Percentiles rank a stretch among this genome's conserved stretches.
These are phyloP conservation scores for Metallyticus violacea DNA, from an alignment of 2,888 invertebrate genomes.

Conservation along the genomic window DNA sequence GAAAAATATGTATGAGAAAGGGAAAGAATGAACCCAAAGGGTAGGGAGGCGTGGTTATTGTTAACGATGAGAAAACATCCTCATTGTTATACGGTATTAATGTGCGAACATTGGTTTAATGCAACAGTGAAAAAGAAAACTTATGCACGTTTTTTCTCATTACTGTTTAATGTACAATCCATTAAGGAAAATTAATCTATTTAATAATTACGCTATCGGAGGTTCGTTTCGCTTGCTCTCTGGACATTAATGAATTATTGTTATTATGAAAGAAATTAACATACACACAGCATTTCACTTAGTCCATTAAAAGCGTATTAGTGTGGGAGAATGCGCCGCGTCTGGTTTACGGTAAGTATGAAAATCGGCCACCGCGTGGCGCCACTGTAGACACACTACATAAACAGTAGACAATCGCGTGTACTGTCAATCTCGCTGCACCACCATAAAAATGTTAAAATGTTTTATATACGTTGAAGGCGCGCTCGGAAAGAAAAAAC, in stretches of 20 bases:
- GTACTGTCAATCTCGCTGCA: conserved; percentile 8
- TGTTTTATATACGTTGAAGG: conserved; percentile 16
- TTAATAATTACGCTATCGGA: neutral
- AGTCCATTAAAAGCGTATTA: neutral
- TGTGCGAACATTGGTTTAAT: neutral
- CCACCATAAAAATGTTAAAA: conserved; percentile 16
- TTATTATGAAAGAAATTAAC: neutral
- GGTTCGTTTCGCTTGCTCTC: neutral
- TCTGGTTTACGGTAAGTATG: neutral
- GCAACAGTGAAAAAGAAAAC: neutral
- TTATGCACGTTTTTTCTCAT: neutral
- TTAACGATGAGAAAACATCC: neutral
- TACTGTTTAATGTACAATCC: neutral
- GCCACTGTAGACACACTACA: neutral
- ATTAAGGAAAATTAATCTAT: neutral
- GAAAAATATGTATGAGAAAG: neutral
- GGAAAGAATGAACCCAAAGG: too few relatives aligned
- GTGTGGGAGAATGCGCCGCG: too few relatives aligned
- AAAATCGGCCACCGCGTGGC: conserved; percentile 3
- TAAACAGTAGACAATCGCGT: conserved; percentile 2
- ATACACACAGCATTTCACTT: too few relatives aligned
- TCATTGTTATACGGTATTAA: neutral
- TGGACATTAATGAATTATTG: neutral
- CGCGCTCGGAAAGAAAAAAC: neutral
- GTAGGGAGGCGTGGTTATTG: too few relatives aligned